Evolutionary conservation across 2,888 invertebrate genomes (phyloP).

Genomic region (Beris chalybata): DNA sequence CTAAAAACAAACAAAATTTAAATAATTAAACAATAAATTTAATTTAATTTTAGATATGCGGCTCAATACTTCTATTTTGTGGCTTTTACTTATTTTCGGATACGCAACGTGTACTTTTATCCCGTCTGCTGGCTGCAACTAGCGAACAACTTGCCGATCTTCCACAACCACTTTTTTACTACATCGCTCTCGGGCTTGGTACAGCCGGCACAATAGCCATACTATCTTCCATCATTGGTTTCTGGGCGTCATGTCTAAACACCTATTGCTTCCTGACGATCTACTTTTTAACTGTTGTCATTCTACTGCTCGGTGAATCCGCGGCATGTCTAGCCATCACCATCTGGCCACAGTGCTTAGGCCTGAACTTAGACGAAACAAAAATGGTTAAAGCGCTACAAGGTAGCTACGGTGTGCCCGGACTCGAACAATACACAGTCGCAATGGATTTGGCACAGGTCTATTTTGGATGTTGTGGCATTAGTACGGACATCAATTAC

Average conservation of each 20-base stretch:
- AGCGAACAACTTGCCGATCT: conserved; percentile 60
- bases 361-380: conserved; percentile 68
- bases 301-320: conserved; percentile 70
- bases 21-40: too few species aligned
- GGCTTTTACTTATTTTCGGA: conserved; percentile 75
- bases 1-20: too few species aligned
- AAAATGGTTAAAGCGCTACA: conserved; percentile 73
- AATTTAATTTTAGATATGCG: conserved; percentile 65
- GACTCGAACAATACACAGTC: conserved; percentile 70
- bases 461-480: conserved; percentile 75
- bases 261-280: conserved; percentile 72
- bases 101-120: conserved; percentile 69
- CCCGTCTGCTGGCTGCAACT: conserved; percentile 67
- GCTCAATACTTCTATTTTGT: conserved; percentile 69
- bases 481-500: conserved; percentile 76
- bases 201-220: conserved; percentile 70
- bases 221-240: conserved; percentile 72
- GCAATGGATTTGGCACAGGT: conserved; percentile 80
- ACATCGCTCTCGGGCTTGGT: conserved; percentile 71
- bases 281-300: conserved; percentile 72
- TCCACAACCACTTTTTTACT: conserved; percentile 75
- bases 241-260: conserved; percentile 78
- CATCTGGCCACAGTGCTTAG: conserved; percentile 77
- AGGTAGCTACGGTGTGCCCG: conserved; percentile 75
- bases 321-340: conserved; percentile 71